Percentiles rank a stretch among this genome's conserved stretches.
phyloP scores from a whole-genome alignment of 2,797 vertebrate genomes.

The Masticophis lateralis region DNA sequence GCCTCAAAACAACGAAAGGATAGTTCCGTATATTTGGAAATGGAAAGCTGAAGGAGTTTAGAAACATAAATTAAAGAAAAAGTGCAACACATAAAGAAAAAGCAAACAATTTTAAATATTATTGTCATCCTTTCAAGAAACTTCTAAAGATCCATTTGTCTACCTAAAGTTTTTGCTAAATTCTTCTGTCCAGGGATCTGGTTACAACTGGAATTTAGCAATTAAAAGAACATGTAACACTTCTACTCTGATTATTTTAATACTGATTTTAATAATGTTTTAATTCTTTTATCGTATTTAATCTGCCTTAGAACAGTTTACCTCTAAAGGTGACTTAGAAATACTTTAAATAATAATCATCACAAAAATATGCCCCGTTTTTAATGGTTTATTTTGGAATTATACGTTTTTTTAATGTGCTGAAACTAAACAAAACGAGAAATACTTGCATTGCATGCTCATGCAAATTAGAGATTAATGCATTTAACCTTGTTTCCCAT shows the following conservation, averaged over 20 bases:
- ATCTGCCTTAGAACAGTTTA: neutral
- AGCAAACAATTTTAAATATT: neutral
- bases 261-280: neutral
- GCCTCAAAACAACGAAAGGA: neutral
- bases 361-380: neutral
- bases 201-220: neutral
- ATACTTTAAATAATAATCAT: neutral
- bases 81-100: neutral
- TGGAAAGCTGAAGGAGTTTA: neutral
- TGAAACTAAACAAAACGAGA: slow-evolving; percentile 64
- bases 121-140: neutral
- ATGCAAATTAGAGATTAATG: slow-evolving; percentile 65
- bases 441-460: slow-evolving; percentile 61
- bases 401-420: slow-evolving; percentile 54
- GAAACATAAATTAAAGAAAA: neutral
- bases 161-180: neutral
- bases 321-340: neutral
- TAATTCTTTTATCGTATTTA: neutral
- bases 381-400: slow-evolving; percentile 38
- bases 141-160: neutral
- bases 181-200: neutral
- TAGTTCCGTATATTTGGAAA: neutral
- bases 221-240: neutral
- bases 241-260: neutral
- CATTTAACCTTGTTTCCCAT: slow-evolving; percentile 68